Evolutionary conservation across 2,888 invertebrate species (phyloP).

Genomic region (Drosophila longiperda): DNA sequence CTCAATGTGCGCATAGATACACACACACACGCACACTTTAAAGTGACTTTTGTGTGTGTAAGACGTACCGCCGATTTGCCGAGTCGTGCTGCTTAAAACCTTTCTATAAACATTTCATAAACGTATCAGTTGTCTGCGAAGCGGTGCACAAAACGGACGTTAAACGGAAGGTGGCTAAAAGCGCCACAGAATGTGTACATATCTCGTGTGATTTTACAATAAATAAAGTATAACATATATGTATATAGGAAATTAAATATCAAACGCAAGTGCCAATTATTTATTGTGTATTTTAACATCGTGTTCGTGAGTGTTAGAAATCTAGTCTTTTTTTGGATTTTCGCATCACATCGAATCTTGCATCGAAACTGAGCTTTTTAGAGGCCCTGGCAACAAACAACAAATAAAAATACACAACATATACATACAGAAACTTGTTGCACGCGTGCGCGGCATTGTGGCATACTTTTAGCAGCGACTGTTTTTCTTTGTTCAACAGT

Average conservation of each 20-base stretch:
- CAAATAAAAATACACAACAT: not conserved
- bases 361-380: conserved; percentile 16
- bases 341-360: not conserved
- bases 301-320: conserved; percentile 14
- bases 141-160: conserved; percentile 82
- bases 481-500: conserved; percentile 72
- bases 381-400: conserved; percentile 20
- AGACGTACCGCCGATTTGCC: conserved; percentile 56
- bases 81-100: conserved; percentile 69
- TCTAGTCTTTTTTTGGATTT: not conserved
- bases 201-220: conserved; percentile 23
- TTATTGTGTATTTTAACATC: conserved; percentile 16
- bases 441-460: conserved; percentile 66
- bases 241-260: conserved; percentile 32
- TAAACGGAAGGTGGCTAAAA: conserved; percentile 66
- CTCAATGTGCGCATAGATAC: conserved; percentile 54
- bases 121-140: conserved; percentile 83
- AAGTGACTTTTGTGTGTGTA: conserved; percentile 28
- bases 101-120: conserved; percentile 81
- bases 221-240: conserved; percentile 23
- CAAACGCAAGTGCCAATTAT: conserved; percentile 11
- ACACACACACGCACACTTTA: conserved; percentile 19
- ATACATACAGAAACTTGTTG: conserved; percentile 55
- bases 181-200: conserved; percentile 17
- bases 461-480: conserved; percentile 70